Conservation (phyloP, 2,113 vertebrate genomes). For the Archilochus colubris region DNA sequence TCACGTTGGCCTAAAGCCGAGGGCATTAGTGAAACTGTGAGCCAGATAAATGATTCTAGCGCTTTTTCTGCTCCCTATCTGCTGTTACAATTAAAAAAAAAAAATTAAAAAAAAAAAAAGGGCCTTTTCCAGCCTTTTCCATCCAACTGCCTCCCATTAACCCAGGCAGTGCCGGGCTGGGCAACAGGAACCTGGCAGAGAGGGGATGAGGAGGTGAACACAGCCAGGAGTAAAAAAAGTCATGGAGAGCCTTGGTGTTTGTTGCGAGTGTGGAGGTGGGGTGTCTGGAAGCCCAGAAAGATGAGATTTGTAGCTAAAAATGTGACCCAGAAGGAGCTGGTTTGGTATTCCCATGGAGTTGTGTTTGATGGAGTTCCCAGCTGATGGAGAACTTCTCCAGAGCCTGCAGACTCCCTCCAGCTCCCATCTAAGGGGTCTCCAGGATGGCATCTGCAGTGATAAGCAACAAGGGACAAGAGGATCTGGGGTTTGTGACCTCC, state of each 20-base stretch:
- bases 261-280: not conserved
- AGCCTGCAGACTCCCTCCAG: not conserved
- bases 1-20: conserved; percentile 61
- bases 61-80: conserved; percentile 49
- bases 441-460: rapidly evolving
- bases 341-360: not conserved
- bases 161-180: not conserved
- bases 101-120: too few relatives aligned
- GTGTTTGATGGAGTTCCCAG: not conserved
- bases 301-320: not conserved
- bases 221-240: not conserved
- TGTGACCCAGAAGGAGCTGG: not conserved
- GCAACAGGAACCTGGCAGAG: not conserved
- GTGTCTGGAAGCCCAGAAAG: not conserved
- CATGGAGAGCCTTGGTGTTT: not conserved
- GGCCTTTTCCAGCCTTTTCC: not conserved
- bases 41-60: conserved; percentile 56
- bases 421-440: not conserved
- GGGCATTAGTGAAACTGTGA: conserved; percentile 48
- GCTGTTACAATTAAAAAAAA: conserved; percentile 13
- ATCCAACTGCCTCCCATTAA: not conserved
- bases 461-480: rapidly evolving
- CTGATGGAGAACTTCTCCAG: not conserved
- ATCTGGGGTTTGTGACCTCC: not conserved
- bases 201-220: not conserved